Evolutionary conservation across 2,797 vertebrate species (phyloP).

Genomic region (Thunnus albacares): DNA sequence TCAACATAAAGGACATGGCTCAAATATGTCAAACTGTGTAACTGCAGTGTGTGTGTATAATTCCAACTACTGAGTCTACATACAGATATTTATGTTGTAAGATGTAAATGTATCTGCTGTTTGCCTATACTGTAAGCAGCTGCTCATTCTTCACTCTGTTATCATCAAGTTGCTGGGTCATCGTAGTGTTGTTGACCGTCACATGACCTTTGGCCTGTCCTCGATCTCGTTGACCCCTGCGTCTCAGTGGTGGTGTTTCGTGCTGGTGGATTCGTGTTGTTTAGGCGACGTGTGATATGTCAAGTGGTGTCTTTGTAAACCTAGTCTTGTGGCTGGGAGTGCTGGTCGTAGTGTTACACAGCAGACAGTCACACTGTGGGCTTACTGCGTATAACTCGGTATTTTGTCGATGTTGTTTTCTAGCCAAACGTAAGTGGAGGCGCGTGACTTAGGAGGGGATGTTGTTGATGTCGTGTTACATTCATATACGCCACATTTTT

Average conservation of each 20-base stretch:
- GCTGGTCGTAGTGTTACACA: conserved; percentile 32
- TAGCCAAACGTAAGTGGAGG: conserved; percentile 18
- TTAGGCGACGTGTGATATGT: conserved; percentile 70
- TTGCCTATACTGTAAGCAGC: conserved; percentile 48
- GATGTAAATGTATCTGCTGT: conserved; percentile 60
- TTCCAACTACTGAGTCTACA: conserved; percentile 37
- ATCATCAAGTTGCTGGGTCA: conserved; percentile 35
- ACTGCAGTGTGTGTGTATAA: conserved; percentile 49
- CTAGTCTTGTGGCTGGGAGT: conserved; percentile 39
- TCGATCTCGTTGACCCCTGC: conserved; percentile 50
- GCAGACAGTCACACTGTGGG: conserved; percentile 34
- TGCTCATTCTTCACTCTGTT: conserved; percentile 17
- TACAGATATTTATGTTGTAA: conserved; percentile 63
- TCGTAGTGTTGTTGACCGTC: conserved; percentile 48
- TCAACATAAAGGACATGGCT: conserved; percentile 58
- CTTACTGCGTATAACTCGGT: conserved; percentile 14
- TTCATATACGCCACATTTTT: conserved; percentile 49
- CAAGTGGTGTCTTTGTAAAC: conserved; percentile 69
- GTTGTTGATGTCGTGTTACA: conserved; percentile 60
- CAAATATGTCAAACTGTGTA: conserved; percentile 53
- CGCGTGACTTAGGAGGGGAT: conserved; percentile 5
- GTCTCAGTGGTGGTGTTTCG: conserved; percentile 78
- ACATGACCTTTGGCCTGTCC: conserved; percentile 54
- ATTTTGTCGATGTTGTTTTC: conserved; percentile 48
- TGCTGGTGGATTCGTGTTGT: conserved; percentile 84